phyloP scores from a whole-genome alignment of 2,888 invertebrate species.

The Oxycera nigricornis region DNA sequence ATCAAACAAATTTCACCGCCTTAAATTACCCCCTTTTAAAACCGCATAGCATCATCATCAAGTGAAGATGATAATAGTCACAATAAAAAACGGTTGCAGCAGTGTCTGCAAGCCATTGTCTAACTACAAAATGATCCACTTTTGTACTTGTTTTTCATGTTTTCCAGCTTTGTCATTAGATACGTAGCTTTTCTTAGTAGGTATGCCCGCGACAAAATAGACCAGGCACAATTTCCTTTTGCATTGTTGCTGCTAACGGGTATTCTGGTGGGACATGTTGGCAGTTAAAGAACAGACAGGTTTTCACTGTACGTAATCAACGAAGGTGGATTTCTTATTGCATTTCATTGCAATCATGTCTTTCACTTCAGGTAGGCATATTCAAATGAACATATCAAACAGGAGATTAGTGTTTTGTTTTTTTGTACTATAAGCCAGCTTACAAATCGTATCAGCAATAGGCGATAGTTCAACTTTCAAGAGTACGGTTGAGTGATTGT shows the following conservation, averaged over 20 bases:
- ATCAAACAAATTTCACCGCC: too few species aligned
- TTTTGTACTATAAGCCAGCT: too few species aligned
- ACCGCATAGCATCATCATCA: too few species aligned
- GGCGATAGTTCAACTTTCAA: too few species aligned
- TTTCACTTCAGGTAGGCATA: constrained; percentile 36
- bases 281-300: constrained; percentile 6
- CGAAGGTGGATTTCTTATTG: background rate
- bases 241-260: constrained; percentile 29
- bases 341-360: background rate
- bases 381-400: constrained; percentile 44
- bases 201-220: constrained; percentile 6
- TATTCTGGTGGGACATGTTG: background rate
- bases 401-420: constrained; percentile 42
- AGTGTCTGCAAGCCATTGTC: constrained; percentile 17
- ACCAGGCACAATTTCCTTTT: background rate
- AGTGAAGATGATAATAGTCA: too few species aligned
- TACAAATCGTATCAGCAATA: too few species aligned
- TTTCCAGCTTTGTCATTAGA: constrained; percentile 10
- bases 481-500: too few species aligned
- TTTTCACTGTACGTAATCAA: constrained; percentile 4
- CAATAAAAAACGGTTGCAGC: constrained; percentile 18
- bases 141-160: constrained; percentile 6
- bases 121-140: constrained; percentile 24
- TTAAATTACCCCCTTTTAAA: too few species aligned
- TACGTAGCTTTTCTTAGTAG: background rate